Conservation (phyloP, 2,797 vertebrate species). For the Lepidocolaptes lacrymiger region DNA sequence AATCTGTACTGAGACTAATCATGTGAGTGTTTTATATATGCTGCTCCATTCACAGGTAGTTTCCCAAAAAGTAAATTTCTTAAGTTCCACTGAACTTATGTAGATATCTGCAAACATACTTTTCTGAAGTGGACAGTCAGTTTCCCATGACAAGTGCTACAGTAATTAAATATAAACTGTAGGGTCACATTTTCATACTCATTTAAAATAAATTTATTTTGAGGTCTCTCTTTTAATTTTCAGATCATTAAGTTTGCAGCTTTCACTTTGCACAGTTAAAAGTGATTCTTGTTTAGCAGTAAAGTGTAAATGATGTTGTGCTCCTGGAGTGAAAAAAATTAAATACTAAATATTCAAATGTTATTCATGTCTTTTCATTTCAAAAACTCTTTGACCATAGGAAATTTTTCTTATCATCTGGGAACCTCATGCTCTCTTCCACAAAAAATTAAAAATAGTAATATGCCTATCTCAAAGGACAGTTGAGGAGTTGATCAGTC, state of each 20-base stretch:
- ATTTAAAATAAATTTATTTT: not conserved
- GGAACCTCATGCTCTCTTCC: not conserved
- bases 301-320: not conserved
- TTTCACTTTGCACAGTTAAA: not conserved
- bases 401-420: not conserved
- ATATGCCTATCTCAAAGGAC: not conserved
- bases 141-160: not conserved
- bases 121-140: not conserved
- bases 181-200: not conserved
- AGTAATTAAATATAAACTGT: not conserved
- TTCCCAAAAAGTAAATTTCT: not conserved
- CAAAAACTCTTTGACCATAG: not conserved
- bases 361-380: not conserved
- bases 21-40: not conserved
- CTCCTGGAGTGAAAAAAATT: accelerated
- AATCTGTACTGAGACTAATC: not conserved
- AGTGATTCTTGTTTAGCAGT: not conserved
- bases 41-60: not conserved
- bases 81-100: not conserved
- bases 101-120: not conserved
- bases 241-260: not conserved
- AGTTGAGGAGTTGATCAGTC: not conserved
- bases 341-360: not conserved
- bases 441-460: not conserved
- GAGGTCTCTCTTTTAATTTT: not conserved